Evolutionary conservation across 2,888 invertebrate species (phyloP).

Genomic region (Carterocephalus palaemon): DNA sequence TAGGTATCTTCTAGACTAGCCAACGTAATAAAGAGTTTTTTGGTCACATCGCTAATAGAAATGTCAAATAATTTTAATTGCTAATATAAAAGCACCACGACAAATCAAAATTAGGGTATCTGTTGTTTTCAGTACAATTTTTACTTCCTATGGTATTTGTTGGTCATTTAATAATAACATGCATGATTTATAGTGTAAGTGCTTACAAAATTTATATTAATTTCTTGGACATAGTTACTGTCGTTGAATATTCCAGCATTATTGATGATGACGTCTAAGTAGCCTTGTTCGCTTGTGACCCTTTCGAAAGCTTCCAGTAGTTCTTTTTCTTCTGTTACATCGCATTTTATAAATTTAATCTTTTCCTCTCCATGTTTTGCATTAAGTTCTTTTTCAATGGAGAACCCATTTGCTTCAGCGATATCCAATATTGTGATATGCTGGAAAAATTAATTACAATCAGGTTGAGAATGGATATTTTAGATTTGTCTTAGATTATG

Average conservation of each 20-base stretch:
- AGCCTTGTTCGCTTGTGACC: constrained; percentile 33
- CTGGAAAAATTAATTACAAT: constrained; percentile 30
- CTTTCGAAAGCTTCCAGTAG: constrained; percentile 4
- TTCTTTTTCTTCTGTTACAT: constrained; percentile 11
- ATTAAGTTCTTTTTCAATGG: constrained; percentile 39
- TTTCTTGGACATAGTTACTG: constrained; percentile 38
- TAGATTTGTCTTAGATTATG: too few relatives aligned
- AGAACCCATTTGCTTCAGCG: constrained; percentile 36
- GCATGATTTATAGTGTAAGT: too few relatives aligned
- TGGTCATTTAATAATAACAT: too few relatives aligned
- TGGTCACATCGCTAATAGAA: too few relatives aligned
- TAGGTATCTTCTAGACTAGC: too few relatives aligned
- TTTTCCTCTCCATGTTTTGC: constrained; percentile 38
- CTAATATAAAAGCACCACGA: too few relatives aligned
- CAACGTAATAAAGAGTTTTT: too few relatives aligned
- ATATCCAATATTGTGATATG: constrained; percentile 44
- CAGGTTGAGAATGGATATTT: too few relatives aligned
- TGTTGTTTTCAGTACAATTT: too few relatives aligned
- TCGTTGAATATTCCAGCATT: constrained; percentile 51
- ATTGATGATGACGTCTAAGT: constrained; percentile 46
- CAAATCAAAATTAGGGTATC: too few relatives aligned
- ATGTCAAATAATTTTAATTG: too few relatives aligned
- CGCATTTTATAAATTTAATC: constrained; percentile 25
- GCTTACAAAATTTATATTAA: constrained; percentile 45
- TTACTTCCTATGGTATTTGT: too few relatives aligned